Conservation (phyloP, 1,140 invertebrate genomes). For the Drosophila truncata region DNA sequence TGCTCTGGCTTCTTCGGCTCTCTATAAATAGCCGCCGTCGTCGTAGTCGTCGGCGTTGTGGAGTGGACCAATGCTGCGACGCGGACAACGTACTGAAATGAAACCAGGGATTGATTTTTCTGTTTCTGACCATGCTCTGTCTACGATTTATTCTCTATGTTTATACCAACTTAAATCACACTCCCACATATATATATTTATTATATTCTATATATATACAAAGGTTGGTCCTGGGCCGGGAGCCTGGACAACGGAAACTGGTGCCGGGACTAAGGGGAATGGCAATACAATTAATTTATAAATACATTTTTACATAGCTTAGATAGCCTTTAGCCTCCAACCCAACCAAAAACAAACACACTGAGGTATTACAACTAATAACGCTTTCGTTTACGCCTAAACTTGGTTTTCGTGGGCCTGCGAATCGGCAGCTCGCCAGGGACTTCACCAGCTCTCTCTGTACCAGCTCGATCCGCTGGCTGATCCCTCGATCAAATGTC, state of each 20-base stretch:
- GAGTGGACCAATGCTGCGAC: slow-evolving; percentile 55
- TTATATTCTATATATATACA: slow-evolving; percentile 49
- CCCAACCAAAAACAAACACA: slow-evolving; percentile 46
- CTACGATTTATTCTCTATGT: slow-evolving; percentile 51
- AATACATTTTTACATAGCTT: slow-evolving; percentile 64
- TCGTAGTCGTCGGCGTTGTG: neutral
- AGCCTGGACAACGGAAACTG: slow-evolving; percentile 15
- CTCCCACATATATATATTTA: slow-evolving; percentile 18
- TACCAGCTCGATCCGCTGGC: slow-evolving; percentile 15
- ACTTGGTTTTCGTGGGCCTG: slow-evolving; percentile 64
- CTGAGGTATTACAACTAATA: slow-evolving; percentile 66
- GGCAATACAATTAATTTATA: slow-evolving; percentile 56
- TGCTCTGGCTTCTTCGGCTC: slow-evolving; percentile 21
- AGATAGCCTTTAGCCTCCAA: slow-evolving; percentile 65
- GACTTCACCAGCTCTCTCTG: neutral
- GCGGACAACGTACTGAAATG: slow-evolving; percentile 11
- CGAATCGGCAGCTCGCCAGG: slow-evolving; percentile 29
- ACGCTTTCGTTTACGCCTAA: slow-evolving; percentile 55
- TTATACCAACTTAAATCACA: slow-evolving; percentile 46
- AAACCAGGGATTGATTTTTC: slow-evolving; percentile 25
- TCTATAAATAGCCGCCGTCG: slow-evolving; percentile 65
- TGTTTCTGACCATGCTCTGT: slow-evolving; percentile 17
- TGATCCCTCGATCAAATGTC: slow-evolving; percentile 74
- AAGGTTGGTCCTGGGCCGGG: slow-evolving; percentile 1
- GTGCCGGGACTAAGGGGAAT: slow-evolving; percentile 12